Conservation (phyloP, 1,140 invertebrate genomes). For the Lethrus apterus region DNA sequence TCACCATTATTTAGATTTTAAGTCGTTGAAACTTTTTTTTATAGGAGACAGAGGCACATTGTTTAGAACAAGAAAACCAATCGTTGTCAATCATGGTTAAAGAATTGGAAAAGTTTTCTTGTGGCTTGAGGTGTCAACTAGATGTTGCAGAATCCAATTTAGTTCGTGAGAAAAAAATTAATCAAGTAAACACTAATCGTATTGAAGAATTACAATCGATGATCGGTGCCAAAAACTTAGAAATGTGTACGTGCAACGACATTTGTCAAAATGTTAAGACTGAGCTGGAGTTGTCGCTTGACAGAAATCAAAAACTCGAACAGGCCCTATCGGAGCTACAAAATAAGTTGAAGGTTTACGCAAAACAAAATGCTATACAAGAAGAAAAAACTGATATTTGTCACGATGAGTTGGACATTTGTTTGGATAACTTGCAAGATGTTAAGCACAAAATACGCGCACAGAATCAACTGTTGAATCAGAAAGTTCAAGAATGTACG, state of each 20-base stretch:
- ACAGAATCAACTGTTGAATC: not conserved
- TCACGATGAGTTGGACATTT: conserved; percentile 9
- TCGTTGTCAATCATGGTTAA: not conserved
- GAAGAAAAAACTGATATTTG: conserved; percentile 7
- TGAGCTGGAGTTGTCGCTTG: not conserved
- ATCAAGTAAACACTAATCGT: not conserved
- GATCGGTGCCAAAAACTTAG: conserved; percentile 5
- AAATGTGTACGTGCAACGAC: not conserved
- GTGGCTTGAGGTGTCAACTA: no score
- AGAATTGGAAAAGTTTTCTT: conserved; percentile 1
- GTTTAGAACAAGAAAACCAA: not conserved
- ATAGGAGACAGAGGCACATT: not conserved
- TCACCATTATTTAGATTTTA: no score
- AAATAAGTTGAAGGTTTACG: conserved; percentile 1
- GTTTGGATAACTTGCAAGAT: conserved; percentile 5
- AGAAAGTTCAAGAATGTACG: conserved; percentile 2
- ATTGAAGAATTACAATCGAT: conserved; percentile 14
- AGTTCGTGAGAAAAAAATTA: conserved; percentile 9
- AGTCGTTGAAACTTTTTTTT: no score
- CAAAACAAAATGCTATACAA: not conserved
- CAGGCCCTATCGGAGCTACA: conserved; percentile 2
- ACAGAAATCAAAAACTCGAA: not conserved
- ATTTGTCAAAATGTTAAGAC: not conserved
- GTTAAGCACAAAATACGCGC: conserved; percentile 1
- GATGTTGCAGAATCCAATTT: not conserved